These are phyloP conservation scores for Nemurella pictetii DNA, from an alignment of 2,888 invertebrate genomes.

Conservation along the genomic window DNA sequence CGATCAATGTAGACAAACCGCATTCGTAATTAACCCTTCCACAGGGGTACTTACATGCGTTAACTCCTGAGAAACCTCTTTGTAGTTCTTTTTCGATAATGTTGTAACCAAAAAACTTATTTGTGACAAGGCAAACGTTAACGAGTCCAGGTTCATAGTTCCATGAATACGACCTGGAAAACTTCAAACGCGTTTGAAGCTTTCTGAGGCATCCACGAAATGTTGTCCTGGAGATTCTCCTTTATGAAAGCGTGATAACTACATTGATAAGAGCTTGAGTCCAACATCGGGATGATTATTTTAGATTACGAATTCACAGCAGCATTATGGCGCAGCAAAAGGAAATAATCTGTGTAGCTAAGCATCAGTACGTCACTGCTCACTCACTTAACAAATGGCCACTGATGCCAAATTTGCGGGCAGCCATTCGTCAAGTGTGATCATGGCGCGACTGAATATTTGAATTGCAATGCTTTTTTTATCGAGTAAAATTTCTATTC, in stretches of 20 bases:
- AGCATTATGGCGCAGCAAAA: constrained; percentile 51
- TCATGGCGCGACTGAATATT: neutral
- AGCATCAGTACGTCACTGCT: neutral
- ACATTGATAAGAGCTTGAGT: constrained; percentile 56
- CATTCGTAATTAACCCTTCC: neutral
- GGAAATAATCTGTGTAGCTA: neutral
- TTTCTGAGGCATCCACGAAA: constrained; percentile 79
- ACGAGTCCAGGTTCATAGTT: constrained; percentile 99
- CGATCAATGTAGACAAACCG: neutral
- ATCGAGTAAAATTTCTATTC: no score
- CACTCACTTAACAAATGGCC: neutral
- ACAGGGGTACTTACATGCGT: constrained; percentile 72
- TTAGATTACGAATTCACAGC: constrained; percentile 50
- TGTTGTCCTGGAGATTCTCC: constrained; percentile 56
- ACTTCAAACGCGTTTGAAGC: constrained; percentile 94
- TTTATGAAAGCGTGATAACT: constrained; percentile 55
- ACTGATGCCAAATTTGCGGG: neutral
- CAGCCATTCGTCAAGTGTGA: neutral
- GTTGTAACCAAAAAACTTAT: constrained; percentile 96
- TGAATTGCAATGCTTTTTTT: neutral
- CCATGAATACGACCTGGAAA: constrained; percentile 89
- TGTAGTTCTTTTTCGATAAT: constrained; percentile 94
- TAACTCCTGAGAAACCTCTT: constrained; percentile 86
- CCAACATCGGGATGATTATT: constrained; percentile 58
- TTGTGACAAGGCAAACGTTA: constrained; percentile 98